Evolutionary conservation across 1,140 invertebrate species (phyloP), one percentile per base, ranked within the genome.

Genomic region (Heliconius melpomene): DNA sequence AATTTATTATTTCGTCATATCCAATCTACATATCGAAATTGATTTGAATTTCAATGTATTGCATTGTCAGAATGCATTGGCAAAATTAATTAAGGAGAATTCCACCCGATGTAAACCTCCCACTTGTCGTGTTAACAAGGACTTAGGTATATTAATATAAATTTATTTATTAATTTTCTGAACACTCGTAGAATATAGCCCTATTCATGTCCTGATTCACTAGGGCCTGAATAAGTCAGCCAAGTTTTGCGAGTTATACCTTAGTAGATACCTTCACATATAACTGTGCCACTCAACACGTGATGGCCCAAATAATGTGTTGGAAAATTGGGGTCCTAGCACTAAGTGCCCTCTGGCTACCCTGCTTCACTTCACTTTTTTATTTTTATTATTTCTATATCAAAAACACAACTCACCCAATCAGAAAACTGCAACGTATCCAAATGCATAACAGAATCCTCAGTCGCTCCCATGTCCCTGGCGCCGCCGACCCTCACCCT

Each of bases 351-450:
- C 2, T 46, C 2, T 46, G 40, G 0, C 2, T 20, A 18, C 5
- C 50, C 50, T 52, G 16, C 5, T 46, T 9, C 9, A 11, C 11
- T 46, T 46, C 32, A 32, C 5, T 16, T 46, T 0, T 16, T 46
- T 46, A 46, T 46, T 52, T 52, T 52, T 20, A 2, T 20, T 20
- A 52, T 20, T 7, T 52, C 18, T n/a, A 60, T 60, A 60, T 11
- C n/a, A 60, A 60, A 57, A 57, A 3, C n/a, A 29, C 8, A 66
- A 86, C 95, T 94, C 95, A 98, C 97, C 98, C 98, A 98, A 94
- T 98, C 98, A 80, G 96, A 96, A 88, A 98, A 97, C 89, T 97
- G 96, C 82, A 98, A 94, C 84, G 97, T 97, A 82, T 97, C 97
- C 60, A 98, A 94, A 82, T 97, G 96, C 75, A 95, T 94, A 77